Percentiles rank a stretch among this genome's conserved stretches.
These are phyloP conservation scores for Cebus imitator DNA, from an alignment of 2,113 vertebrate genomes.

Conservation along the genomic window DNA sequence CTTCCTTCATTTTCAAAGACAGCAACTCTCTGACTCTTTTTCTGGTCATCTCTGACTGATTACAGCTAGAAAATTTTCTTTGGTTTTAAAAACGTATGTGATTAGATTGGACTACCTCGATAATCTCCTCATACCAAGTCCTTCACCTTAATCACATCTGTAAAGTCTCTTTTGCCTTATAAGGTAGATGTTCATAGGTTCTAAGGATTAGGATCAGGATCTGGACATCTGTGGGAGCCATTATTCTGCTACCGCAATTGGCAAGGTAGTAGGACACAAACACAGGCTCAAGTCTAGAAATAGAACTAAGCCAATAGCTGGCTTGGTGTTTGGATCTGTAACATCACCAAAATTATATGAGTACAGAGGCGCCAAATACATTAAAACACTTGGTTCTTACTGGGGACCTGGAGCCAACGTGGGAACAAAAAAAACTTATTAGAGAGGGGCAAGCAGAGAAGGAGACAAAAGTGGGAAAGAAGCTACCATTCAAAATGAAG, in stretches of 20 bases:
- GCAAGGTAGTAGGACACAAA: background rate
- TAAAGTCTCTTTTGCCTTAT: background rate
- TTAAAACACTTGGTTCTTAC: background rate
- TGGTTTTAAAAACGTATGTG: background rate
- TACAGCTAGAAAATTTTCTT: background rate
- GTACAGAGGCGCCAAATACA: background rate
- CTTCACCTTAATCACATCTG: background rate
- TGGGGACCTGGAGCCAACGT: background rate
- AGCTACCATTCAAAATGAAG: background rate
- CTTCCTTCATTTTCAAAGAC: background rate
- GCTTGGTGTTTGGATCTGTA: too few relatives aligned
- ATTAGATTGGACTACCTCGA: background rate
- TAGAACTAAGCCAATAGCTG: background rate
- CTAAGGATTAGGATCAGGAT: background rate
- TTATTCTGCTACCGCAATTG: background rate
- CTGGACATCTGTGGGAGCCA: background rate
- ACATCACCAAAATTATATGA: background rate
- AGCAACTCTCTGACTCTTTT: background rate
- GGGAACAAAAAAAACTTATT: background rate
- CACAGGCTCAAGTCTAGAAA: background rate
- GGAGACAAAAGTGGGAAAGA: background rate
- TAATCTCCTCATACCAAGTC: background rate
- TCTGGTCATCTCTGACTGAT: background rate
- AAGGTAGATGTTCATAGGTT: background rate
- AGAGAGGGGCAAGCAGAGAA: background rate